These are phyloP conservation scores for Priapulus caudatus DNA, from an alignment of 2,888 invertebrate genomes.

Conservation along the genomic window DNA sequence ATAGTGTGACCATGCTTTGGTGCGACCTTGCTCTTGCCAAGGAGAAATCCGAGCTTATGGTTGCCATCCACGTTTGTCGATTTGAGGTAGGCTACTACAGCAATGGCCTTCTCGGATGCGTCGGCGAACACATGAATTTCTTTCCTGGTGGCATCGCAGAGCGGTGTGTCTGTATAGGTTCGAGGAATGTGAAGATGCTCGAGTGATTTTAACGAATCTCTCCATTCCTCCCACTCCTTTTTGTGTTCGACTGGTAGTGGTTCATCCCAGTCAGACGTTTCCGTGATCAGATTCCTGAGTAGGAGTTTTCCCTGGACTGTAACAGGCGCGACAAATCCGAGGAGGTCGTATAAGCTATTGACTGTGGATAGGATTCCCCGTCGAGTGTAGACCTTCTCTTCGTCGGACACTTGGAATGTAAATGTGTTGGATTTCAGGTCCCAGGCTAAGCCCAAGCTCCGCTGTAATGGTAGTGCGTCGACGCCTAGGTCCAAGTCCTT, in stretches of 20 bases:
- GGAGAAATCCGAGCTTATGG: constrained; percentile 13
- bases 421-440: background rate
- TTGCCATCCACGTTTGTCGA: constrained; percentile 5
- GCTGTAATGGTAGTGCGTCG: constrained; percentile 9
- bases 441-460: background rate
- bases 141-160: no score
- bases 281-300: no score
- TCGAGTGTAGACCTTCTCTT: no score
- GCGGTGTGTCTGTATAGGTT: no score
- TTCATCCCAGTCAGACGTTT: no score
- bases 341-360: background rate
- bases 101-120: constrained; percentile 22
- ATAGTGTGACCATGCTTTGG: constrained; percentile 20
- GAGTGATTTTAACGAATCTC: no score
- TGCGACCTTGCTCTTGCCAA: constrained; percentile 22
- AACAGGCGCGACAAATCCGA: background rate
- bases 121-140: constrained; percentile 20
- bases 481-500: constrained; percentile 16
- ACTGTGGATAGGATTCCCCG: background rate
- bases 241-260: no score
- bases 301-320: no score
- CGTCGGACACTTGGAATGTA: no score
- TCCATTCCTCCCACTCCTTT: no score
- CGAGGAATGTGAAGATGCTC: no score
- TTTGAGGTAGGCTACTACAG: constrained; percentile 20